Evolutionary conservation across 2,888 invertebrate species (phyloP).

Genomic region (Torymus auratus): DNA sequence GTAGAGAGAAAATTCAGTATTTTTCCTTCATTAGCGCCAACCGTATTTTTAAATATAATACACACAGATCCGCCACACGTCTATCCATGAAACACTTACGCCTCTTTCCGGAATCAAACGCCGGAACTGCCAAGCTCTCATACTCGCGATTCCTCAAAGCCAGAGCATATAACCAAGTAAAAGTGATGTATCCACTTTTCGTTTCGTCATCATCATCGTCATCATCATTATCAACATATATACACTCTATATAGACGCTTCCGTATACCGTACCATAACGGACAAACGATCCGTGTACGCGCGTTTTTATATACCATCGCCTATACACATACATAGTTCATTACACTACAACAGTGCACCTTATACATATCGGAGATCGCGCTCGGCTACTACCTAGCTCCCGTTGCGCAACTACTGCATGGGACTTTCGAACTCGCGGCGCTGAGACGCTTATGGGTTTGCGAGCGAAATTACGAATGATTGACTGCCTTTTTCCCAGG

Average conservation of each 20-base stretch:
- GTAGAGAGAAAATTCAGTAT: too few species aligned
- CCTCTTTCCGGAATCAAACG: constrained; percentile 28
- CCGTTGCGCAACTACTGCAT: constrained; percentile 33
- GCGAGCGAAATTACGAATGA: constrained; percentile 40
- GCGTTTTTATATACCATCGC: constrained; percentile 6
- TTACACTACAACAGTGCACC: neutral
- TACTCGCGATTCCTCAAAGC: neutral
- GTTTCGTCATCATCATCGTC: constrained; percentile 35
- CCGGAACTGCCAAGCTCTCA: constrained; percentile 11
- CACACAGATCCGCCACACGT: neutral
- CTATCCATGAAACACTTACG: too few species aligned
- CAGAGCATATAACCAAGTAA: too few species aligned
- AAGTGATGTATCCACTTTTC: neutral
- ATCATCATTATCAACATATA: constrained; percentile 18
- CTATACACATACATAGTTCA: constrained; percentile 16
- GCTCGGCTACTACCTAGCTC: constrained; percentile 13
- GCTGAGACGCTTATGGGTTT: constrained; percentile 13
- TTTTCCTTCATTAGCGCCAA: too few species aligned
- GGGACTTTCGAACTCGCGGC: constrained; percentile 31
- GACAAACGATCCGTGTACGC: constrained; percentile 19
- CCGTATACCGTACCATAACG: constrained; percentile 15
- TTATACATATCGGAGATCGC: neutral
- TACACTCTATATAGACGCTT: neutral
- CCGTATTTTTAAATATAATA: too few species aligned
- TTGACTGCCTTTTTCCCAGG: constrained; percentile 16